phyloP scores from a whole-genome alignment of 2,113 vertebrate genomes.

The Gobiocypris rarus region DNA sequence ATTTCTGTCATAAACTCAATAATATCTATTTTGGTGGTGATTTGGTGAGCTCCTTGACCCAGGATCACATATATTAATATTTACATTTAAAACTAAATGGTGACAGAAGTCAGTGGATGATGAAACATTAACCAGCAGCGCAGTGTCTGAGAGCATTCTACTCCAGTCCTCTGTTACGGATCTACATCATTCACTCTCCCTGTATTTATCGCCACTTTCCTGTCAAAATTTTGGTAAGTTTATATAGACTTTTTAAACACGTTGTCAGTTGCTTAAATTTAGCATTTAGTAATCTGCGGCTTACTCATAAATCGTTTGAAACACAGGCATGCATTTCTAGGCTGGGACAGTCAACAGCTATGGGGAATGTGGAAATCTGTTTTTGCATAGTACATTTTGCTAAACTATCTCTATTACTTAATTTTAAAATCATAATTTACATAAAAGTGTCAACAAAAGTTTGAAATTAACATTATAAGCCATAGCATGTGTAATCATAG shows the following conservation, averaged over 20 bases:
- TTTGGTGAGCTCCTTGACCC: constrained; percentile 11
- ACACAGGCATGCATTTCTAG: background rate
- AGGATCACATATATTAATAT: constrained; percentile 47
- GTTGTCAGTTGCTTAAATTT: background rate
- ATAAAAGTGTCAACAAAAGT: no score
- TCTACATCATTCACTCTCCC: constrained; percentile 41
- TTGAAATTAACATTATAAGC: background rate
- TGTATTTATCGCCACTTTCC: constrained; percentile 48
- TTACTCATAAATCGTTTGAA: background rate
- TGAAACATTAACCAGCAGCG: constrained; percentile 66
- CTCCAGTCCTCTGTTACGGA: constrained; percentile 46
- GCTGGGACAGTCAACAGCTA: background rate
- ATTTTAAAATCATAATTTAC: no score
- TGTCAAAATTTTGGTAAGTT: constrained; percentile 51
- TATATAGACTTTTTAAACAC: background rate
- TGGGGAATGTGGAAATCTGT: background rate
- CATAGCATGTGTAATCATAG: no score
- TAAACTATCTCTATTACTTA: background rate
- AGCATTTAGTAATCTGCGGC: background rate
- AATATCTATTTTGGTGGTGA: background rate
- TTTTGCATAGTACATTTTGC: constrained; percentile 2
- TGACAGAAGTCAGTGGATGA: constrained; percentile 59
- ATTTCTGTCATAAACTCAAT: background rate
- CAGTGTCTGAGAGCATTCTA: constrained; percentile 43
- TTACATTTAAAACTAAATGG: constrained; percentile 55